Evolutionary conservation across 2,888 invertebrate species (phyloP), one percentile per base, ranked within the genome.

Genomic region (Phragmatobia fuliginosa): DNA sequence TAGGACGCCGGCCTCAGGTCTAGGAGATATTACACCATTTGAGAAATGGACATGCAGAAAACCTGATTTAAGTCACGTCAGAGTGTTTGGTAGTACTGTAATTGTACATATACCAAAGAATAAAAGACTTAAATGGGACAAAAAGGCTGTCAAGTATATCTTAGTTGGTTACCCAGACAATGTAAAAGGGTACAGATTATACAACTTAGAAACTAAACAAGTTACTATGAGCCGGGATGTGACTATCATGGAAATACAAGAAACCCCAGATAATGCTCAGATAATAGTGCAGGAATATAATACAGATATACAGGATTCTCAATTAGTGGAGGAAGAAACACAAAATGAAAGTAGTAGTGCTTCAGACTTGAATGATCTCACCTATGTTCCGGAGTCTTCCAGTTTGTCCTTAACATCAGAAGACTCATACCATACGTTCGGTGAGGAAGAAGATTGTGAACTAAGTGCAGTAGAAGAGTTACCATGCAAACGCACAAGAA

Each of bases 61-160:
- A 18, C 65, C 60, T 31, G 66, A 16, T n/a, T 36, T 31, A 45
- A 66, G 58, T 18, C 58, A 56, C 31, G 38, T 65, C 10, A 58
- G n/a, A n/a, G 18, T 58, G 8, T 65, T 72, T 10, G 66, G 67
- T 0, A 72, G 72, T 31, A 14, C 1, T 1, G 67, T 59, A 0
- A 72, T 69, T 69, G 41, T 25, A 0, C 67, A 72, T 49, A 14
- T 72, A 1, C 72, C 68, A 8, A 68, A 69, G 52, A 31, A 18
- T 0, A 21, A 60, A 32, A 41, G 59, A n/a, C n/a, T 21, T 45
- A 75, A 72, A 36, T 75, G 75, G 72, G 75, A 75, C 56, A 71
- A 71, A 69, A 75, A 66, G 25, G 66, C 66, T n/a, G 41, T 11
- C 5, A 41, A 45, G 60, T 66, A 10, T 1, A 66, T 66, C 10